A percentile compares a stretch with the other conserved stretches of the same genome.
Evolutionary conservation across 2,797 vertebrate species (phyloP).

Genomic region (Rachycentron canadum): DNA sequence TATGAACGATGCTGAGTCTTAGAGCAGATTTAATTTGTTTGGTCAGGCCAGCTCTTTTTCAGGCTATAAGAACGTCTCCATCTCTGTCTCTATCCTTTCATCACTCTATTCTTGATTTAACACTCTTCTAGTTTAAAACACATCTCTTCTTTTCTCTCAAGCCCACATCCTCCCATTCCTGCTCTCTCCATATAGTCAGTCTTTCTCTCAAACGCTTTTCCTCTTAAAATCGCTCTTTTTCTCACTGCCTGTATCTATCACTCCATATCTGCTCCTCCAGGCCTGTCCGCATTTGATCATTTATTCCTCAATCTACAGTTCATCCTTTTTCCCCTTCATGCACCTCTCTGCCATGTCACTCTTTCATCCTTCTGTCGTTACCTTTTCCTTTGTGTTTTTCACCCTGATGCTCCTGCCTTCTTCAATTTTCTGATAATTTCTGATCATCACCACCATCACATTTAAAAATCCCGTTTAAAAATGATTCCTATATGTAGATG

Average conservation of each 20-base stretch:
- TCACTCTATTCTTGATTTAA: conserved; percentile 30
- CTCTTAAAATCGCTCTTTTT: conserved; percentile 4
- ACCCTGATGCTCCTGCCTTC: background rate
- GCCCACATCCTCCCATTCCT: conserved; percentile 33
- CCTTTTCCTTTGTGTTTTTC: conserved; percentile 1
- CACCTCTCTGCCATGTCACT: background rate
- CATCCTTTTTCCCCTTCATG: background rate
- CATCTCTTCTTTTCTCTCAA: conserved; percentile 11
- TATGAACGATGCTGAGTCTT: conserved; percentile 4
- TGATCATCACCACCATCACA: background rate
- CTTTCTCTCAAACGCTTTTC: background rate
- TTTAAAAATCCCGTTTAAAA: background rate
- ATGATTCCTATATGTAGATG: background rate
- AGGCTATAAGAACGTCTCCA: conserved; percentile 31
- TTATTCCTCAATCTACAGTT: conserved; percentile 5
- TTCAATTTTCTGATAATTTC: background rate
- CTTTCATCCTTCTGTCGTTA: conserved; percentile 1
- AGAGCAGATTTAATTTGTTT: conserved; percentile 58
- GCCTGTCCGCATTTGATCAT: conserved; percentile 4
- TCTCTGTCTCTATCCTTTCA: conserved; percentile 30
- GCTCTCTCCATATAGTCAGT: background rate
- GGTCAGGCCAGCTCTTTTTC: conserved; percentile 40
- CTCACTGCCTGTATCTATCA: conserved; percentile 14
- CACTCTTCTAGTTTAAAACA: conserved; percentile 43
- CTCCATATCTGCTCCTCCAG: conserved; percentile 10